A percentile compares a stretch with the other conserved stretches of the same genome.
These are phyloP conservation scores for Ceryle rudis DNA, from an alignment of 2,797 vertebrate species.

Conservation along the genomic window DNA sequence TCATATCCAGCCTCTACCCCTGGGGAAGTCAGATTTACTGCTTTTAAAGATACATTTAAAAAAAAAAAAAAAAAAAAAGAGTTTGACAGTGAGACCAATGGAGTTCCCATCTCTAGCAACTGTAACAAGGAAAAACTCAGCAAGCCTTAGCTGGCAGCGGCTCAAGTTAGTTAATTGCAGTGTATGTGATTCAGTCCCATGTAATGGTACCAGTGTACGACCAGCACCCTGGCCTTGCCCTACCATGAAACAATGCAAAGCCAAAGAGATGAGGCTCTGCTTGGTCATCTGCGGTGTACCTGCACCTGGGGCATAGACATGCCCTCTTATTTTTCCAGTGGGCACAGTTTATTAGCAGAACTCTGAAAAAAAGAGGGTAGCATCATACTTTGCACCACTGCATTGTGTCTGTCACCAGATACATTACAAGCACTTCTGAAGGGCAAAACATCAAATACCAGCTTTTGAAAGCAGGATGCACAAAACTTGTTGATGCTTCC, in stretches of 20 bases:
- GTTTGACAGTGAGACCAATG: neutral
- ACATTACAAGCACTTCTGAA: neutral
- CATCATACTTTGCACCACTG: neutral
- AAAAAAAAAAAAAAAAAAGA: neutral
- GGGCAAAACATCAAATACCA: neutral
- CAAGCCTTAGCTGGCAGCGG: neutral
- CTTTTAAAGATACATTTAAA: neutral
- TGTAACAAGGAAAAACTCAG: rapidly evolving
- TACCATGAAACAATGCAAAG: neutral
- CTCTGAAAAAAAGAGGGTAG: neutral
- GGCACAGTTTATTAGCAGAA: neutral
- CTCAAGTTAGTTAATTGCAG: neutral
- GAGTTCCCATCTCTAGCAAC: neutral
- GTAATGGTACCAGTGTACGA: neutral
- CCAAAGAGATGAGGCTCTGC: neutral
- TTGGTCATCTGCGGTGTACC: neutral
- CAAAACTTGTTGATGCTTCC: neutral
- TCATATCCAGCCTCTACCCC: neutral
- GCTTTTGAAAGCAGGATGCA: neutral
- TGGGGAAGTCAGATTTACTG: neutral
- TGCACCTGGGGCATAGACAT: neutral
- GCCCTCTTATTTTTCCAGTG: neutral
- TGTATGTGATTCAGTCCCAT: neutral
- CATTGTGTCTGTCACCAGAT: neutral
- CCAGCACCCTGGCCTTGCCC: neutral